Evolutionary conservation across 2,888 invertebrate species (phyloP).

Genomic region (Heliconius ismenius): DNA sequence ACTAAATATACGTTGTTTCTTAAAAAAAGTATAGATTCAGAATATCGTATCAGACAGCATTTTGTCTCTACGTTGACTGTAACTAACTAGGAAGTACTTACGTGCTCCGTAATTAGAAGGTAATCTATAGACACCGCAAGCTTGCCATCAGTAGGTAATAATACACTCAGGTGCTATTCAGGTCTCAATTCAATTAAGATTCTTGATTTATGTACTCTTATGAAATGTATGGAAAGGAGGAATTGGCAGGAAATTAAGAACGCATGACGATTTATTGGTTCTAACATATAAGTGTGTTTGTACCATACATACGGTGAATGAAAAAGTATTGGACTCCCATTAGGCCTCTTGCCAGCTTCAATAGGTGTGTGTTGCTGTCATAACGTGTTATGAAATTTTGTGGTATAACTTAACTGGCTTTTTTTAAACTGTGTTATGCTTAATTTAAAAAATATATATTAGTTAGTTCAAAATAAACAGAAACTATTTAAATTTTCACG

Average conservation of each 20-base stretch:
- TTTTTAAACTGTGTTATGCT: not conserved
- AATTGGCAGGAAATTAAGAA: conserved; percentile 39
- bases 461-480: no score
- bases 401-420: not conserved
- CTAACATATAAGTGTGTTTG: not conserved
- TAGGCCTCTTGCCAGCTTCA: not conserved
- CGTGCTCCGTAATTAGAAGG: conserved; percentile 2
- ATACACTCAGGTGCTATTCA: conserved; percentile 26
- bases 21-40: no score
- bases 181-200: conserved; percentile 42
- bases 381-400: not conserved
- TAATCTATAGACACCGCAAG: conserved; percentile 10
- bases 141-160: conserved; percentile 3
- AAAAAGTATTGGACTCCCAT: not conserved
- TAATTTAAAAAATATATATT: no score
- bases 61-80: no score
- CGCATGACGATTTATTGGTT: conserved; percentile 30
- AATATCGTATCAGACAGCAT: no score
- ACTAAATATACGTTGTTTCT: not conserved
- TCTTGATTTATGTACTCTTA: conserved; percentile 41
- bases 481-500: no score
- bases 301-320: not conserved
- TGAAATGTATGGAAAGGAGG: conserved; percentile 36
- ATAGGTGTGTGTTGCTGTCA: not conserved
- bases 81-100: no score